phyloP scores from a whole-genome alignment of 2,888 invertebrate genomes.

The Enchytraeus crypticus region DNA sequence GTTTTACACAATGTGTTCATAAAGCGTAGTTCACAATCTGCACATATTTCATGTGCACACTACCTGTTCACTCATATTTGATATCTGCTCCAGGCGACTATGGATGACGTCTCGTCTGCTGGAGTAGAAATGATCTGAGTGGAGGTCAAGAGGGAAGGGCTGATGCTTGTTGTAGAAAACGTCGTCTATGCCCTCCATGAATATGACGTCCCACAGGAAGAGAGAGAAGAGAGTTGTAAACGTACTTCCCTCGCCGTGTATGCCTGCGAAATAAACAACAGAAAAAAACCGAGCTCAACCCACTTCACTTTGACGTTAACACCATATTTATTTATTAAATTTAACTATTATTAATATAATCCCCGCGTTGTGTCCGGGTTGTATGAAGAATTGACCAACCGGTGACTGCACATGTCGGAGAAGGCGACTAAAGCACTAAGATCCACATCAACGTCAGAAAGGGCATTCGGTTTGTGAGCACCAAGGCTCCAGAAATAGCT shows the following conservation, averaged over 20 bases:
- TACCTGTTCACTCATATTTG: constrained; percentile 2
- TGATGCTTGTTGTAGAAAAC: constrained; percentile 63
- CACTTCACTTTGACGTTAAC: neutral
- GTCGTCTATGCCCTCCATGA: constrained; percentile 55
- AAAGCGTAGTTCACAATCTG: no score
- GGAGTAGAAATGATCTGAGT: constrained; percentile 59
- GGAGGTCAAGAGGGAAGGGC: constrained; percentile 64
- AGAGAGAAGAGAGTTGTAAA: constrained; percentile 59
- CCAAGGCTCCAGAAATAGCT: no score
- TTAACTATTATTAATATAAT: neutral
- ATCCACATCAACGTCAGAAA: no score
- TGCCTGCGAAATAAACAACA: constrained; percentile 49
- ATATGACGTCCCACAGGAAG: constrained; percentile 73
- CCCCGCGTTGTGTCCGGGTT: no score
- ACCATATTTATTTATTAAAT: neutral
- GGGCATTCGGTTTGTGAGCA: no score
- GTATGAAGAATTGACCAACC: no score
- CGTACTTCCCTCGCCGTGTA: constrained; percentile 66
- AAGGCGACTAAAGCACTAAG: no score
- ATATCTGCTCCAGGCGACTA: constrained; percentile 38
- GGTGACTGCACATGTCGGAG: no score
- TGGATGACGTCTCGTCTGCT: constrained; percentile 59
- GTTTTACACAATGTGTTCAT: no score
- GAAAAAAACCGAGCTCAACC: neutral
- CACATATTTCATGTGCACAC: neutral